A percentile compares a stretch with the other conserved stretches of the same genome.
phyloP scores from a whole-genome alignment of 2,113 vertebrate species.

The Riparia riparia region DNA sequence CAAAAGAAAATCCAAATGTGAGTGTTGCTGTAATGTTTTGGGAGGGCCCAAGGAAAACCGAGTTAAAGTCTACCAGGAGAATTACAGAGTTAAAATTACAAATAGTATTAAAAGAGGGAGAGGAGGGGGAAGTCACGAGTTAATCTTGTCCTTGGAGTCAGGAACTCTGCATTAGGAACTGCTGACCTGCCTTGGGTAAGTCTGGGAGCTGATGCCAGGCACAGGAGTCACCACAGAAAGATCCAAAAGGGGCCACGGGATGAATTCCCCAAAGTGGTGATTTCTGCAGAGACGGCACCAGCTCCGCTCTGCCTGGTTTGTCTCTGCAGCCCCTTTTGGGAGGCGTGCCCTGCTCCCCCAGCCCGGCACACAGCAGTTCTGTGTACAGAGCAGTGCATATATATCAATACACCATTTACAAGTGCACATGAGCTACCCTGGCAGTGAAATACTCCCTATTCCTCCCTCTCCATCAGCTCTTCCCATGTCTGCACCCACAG shows the following conservation, averaged over 20 bases:
- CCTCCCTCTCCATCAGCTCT: background rate
- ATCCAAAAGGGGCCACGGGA: background rate
- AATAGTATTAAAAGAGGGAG: background rate
- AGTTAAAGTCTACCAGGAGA: background rate
- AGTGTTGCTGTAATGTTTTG: background rate
- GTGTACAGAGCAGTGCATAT: background rate
- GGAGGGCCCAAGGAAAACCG: background rate
- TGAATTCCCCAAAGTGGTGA: background rate
- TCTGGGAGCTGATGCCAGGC: background rate
- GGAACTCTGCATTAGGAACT: background rate
- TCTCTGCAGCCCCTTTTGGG: background rate
- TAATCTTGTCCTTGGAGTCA: background rate
- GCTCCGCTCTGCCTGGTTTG: background rate
- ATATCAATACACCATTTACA: background rate
- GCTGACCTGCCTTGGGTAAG: background rate
- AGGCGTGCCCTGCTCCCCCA: background rate
- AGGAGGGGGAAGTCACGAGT: background rate
- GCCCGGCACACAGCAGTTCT: background rate
- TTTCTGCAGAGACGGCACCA: background rate
- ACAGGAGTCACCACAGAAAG: background rate
- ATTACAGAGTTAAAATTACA: slow-evolving; percentile 24
- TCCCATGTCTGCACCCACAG: background rate
- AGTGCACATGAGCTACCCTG: slow-evolving; percentile 11
- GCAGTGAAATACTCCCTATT: background rate
- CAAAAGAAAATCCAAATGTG: background rate